These are phyloP conservation scores for Bilobella aurantiaca DNA, from an alignment of 1,140 invertebrate species.

Conservation along the genomic window DNA sequence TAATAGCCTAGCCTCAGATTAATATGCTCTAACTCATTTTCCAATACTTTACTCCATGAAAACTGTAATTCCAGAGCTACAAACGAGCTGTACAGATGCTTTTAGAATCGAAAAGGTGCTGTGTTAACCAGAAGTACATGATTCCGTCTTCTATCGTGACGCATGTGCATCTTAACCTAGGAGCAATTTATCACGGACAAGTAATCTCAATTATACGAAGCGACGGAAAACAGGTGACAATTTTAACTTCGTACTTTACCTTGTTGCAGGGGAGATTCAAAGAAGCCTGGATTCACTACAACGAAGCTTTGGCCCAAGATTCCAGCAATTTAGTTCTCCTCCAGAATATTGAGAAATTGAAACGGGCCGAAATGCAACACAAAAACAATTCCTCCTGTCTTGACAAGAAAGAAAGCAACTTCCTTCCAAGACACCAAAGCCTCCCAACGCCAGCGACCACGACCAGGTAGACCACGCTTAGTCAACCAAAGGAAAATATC, in stretches of 20 bases:
- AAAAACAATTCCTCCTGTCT: not conserved
- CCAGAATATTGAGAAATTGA: constrained; percentile 37
- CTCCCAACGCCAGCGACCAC: not conserved
- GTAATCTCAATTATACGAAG: constrained; percentile 13
- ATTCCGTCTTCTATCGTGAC: constrained; percentile 24
- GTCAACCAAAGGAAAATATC: too few relatives aligned
- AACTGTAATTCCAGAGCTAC: constrained; percentile 32
- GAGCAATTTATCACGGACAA: constrained; percentile 34
- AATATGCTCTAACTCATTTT: too few relatives aligned
- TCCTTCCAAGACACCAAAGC: not conserved
- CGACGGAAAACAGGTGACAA: not conserved
- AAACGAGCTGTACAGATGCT: constrained; percentile 26
- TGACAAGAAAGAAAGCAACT: not conserved
- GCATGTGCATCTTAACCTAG: constrained; percentile 33
- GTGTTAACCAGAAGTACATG: constrained; percentile 15
- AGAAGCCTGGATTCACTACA: constrained; percentile 36
- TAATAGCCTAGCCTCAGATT: too few relatives aligned
- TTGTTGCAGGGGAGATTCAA: constrained; percentile 34
- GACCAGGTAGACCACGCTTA: too few relatives aligned
- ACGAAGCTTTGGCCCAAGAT: constrained; percentile 33
- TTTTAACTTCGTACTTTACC: constrained; percentile 5
- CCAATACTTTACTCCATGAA: too few relatives aligned
- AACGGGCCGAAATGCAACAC: constrained; percentile 30
- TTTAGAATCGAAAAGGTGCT: constrained; percentile 21
- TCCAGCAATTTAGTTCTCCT: constrained; percentile 35